Base-by-base conservation (phyloP, 2,113 vertebrate genomes). In the Halcyon senegalensis region DNA sequence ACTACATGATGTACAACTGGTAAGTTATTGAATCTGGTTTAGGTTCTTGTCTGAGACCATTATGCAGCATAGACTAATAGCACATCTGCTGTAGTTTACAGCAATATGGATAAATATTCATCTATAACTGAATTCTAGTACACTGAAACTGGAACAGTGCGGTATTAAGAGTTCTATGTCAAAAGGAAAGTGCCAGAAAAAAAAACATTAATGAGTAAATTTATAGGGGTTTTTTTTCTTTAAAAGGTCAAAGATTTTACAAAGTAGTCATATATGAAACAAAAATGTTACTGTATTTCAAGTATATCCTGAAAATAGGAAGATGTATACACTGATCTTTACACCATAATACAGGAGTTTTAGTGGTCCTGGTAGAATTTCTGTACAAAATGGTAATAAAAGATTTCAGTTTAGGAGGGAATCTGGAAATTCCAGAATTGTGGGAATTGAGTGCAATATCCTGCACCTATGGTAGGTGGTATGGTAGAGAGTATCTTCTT, bases 71-170 rank as follows among this genome's bases (percentile, higher is more conserved):
- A 69, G 69, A 48, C 19, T 84, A 68, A 75, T 51, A 69, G 31
- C 58, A 79, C 48, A 82, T 87, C 87, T 89, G 59, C 66, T 87
- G 23, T 41, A 16, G 62, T 93, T 94, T 95, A 85, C 31, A 89
- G 8, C 30, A 82, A 16, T 62, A 50, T 9, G 31, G 58, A 78
- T 89, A 96, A 94, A 96, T 89, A 89, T 94, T 95, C 96, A 79
- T 62, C 81, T 87, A 50, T 11, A 84, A 16, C 27, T 64, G 64
- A 83, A 92, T 67, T 90, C 28, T 80, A 10, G 44, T 62, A 37
- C 33, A 23, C 10, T 84, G 43, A 87, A 87, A 76, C 21, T 68
- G 64, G 62, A 82, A 87, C 4, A 48, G 16, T 48, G 23, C 91
- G 30, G 56, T 88, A 94, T 10, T 84, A 62, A 77, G 27, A 92